phyloP scores from a whole-genome alignment of 2,888 invertebrate species.

The Agonopterix heracliana region DNA sequence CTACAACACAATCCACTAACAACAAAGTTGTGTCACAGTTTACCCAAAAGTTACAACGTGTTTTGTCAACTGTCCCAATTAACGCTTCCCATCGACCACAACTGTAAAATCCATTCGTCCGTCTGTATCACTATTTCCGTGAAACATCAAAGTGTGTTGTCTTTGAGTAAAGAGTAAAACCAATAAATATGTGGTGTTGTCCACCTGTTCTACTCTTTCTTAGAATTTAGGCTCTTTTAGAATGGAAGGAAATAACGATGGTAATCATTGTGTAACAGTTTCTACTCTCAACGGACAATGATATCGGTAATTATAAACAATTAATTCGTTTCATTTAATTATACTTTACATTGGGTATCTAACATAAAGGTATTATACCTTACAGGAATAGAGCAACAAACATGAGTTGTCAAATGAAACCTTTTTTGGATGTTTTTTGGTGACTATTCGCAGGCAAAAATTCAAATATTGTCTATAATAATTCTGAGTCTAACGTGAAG shows the following conservation, averaged over 20 bases:
- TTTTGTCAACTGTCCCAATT: conserved; percentile 1
- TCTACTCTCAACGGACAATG: neutral
- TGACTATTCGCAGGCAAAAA: too few species aligned
- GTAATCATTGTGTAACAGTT: neutral
- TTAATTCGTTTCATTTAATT: too few species aligned
- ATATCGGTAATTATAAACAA: too few species aligned
- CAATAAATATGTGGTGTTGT: conserved; percentile 24
- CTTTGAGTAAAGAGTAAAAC: conserved; percentile 16
- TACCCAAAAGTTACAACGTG: neutral
- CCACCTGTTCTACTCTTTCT: conserved; percentile 46
- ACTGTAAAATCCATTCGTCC: conserved; percentile 14
- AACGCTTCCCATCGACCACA: neutral
- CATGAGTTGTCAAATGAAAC: too few species aligned
- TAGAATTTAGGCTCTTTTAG: conserved; percentile 21
- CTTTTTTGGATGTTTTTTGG: too few species aligned
- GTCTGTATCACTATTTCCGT: conserved; percentile 17
- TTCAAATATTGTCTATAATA: too few species aligned
- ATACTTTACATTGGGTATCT: too few species aligned
- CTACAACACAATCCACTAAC: neutral
- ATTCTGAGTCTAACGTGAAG: too few species aligned
- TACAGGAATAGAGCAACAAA: too few species aligned
- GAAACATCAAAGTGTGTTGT: conserved; percentile 28
- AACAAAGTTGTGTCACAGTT: neutral
- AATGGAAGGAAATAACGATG: too few species aligned
- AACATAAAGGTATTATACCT: too few species aligned